Evolutionary conservation across 2,113 vertebrate species (phyloP), one percentile per base, ranked within the genome.

Genomic region (Diglossa brunneiventris): DNA sequence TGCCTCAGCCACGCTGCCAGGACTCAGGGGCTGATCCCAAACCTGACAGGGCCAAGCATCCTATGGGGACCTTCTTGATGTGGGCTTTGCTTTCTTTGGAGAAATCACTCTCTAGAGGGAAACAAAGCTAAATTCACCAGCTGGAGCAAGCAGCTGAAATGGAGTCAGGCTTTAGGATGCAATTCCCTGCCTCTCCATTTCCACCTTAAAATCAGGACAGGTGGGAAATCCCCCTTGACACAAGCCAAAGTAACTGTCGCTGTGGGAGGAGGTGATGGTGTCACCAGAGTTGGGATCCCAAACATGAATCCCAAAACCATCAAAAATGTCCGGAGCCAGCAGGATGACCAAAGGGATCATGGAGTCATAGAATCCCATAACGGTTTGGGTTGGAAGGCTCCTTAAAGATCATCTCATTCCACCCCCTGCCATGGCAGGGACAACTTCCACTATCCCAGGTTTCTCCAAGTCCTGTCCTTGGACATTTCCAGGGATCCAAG

Each of bases 381-480:
- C 15, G 10, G 35, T 42, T 55, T 90, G n/a, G 14, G 1, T 55
- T 55, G 63, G 41, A 62, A 90, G 4, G 15, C 0, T 22, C 21
- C 2, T 69, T 27, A 15, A 83, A 61, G 9, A 0, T 3, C 18
- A 41, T 22, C 9, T 2, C 2, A 2, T 68, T 47, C n/a, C 30
- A n/a, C 0, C 3, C 5, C 11, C 7, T 46, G 24, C 46, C 47
- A 35, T 9, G 24, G 8, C 14, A 55, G 41, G 30, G 55, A 41
- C 78, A 55, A 0, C 3, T 82, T 5, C 46, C 24, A 39, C 39
- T 11, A 0, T 2, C 11, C 53, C 78, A 68, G 39, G 13, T 0
- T 14, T 39, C n/a, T 53, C 77, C 53, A 53, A 75, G 6, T 9
- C 6, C 33, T 0, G 0, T n/a, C 13, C 28, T 53, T 2, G 46